Base-by-base conservation (phyloP, 2,113 vertebrate species). In the Penelope pileata region DNA sequence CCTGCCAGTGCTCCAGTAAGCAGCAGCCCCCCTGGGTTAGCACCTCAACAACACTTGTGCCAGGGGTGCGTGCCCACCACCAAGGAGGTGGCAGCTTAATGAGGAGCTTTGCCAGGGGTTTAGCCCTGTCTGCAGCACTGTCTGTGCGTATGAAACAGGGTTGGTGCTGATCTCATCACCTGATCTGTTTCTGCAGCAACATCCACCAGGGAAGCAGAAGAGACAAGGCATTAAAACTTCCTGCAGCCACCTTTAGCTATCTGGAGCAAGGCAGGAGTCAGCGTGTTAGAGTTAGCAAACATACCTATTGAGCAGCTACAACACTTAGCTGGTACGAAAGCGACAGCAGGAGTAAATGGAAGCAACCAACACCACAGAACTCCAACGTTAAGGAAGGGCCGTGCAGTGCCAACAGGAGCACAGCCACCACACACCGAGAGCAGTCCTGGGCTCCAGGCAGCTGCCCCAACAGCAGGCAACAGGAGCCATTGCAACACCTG, bases 1-100 rank as follows among this genome's bases (percentile, higher is more conserved):
- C 91, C 90, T 95, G 70, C 94, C 94, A 97, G 83, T 26, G 83
- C 81, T 94, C 90, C 47, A 86, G 91, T 78, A 95, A 97, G 95
- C 12, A 16, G 62, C 62, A 84, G 59, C 34, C 76, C 82, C 93
- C 89, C 60, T 94, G 45, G 12, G 86, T 93, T 96, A 96, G 90
- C 19, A 66, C 53, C 88, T 56, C 30, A 88, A 91, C 58, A 58
- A 69, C 36, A 34, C 43, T 45, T 76, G 68, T 92, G 64, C 70
- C 58, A 79, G 88, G 79, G 93, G 94, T 72, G 84, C 77, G 36
- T 89, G 92, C 88, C 96, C 92, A 95, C 80, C 94, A 90, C 94
- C 29, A 94, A 94, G 76, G 12, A 69, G 17, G 50, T 48, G 83
- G 69, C 45, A 70, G 91, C 64, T 76, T 97, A 97, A 97, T 90